A percentile compares a stretch with the other conserved stretches of the same genome.
Conservation (phyloP, 1,140 invertebrate species). For the Littorina saxatilis region DNA sequence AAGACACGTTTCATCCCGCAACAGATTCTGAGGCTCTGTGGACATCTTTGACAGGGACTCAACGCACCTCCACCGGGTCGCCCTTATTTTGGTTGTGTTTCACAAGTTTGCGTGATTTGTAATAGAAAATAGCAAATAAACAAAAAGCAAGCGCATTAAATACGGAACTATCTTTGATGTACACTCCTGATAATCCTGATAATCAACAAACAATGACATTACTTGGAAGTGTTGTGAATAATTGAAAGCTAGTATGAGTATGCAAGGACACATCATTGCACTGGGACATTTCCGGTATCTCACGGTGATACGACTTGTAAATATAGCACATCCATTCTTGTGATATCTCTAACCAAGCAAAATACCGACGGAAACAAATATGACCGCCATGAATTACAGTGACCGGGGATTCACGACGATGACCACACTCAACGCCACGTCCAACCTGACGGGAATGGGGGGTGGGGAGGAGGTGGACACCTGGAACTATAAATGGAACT, state of each 20-base stretch:
- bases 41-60: no score
- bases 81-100: no score
- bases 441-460: not conserved
- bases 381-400: not conserved
- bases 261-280: not conserved
- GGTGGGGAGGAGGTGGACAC: not conserved
- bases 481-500: slow-evolving; percentile 35
- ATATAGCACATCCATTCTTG: not conserved
- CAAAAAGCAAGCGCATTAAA: no score
- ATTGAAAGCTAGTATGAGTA: not conserved
- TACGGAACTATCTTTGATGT: no score
- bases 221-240: not conserved
- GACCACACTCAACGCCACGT: not conserved
- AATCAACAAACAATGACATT: not conserved
- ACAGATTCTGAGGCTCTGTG: no score
- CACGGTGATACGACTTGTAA: not conserved
- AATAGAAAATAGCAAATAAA: no score
- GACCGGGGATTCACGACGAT: no score
- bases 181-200: not conserved
- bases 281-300: not conserved
- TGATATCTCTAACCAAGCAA: not conserved
- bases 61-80: no score
- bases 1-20: no score
- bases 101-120: no score
- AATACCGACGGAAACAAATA: not conserved